Evolutionary conservation across 2,113 vertebrate species (phyloP), one percentile per base, ranked within the genome.

Genomic region (Leptobrachium leishanense): DNA sequence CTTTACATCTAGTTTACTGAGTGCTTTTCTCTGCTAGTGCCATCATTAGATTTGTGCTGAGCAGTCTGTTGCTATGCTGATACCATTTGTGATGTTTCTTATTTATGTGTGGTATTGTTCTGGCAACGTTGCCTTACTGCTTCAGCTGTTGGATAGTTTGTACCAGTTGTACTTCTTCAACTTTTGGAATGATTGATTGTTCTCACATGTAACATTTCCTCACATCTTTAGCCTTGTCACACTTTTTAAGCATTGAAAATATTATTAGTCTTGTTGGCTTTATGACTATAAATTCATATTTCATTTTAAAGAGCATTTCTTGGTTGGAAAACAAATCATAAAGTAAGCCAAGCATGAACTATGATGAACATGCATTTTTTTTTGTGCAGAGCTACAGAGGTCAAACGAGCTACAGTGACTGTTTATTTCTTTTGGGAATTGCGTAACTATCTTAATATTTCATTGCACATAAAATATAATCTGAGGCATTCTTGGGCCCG

Each of bases 241-340:
- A 79, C 46, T 64, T 57, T 74, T 41, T 62, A 80, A 74, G 71
- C 54, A 80, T 80, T 80, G 46, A 65, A 68, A 80, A 74, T 80
- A 80, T 68, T 80, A 80, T 68, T 74, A 74, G 71, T 46, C 70
- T 57, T 74, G 71, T 79, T 70, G 74, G 71, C 70, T 79, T 74
- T 79, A 79, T 68, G 77, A 73, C 77, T 66, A 68, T 79, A 79
- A 79, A 79, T 79, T 79, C 53, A 74, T 74, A 79, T 74, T 73
- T 73, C 64, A 79, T 73, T 79, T 73, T 74, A 79, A 79, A 79
- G 65, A 62, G 41, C 53, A 66, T 39, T 44, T 74, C 70, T 57
- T 79, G 70, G 77, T 73, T 79, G 77, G 77, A 79, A 79, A 73
- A 68, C 77, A 79, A 79, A 67, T 79, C 77, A 74, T 59, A 79